Base-by-base conservation (phyloP, 2,797 vertebrate species). In the Sebastes miniatus region DNA sequence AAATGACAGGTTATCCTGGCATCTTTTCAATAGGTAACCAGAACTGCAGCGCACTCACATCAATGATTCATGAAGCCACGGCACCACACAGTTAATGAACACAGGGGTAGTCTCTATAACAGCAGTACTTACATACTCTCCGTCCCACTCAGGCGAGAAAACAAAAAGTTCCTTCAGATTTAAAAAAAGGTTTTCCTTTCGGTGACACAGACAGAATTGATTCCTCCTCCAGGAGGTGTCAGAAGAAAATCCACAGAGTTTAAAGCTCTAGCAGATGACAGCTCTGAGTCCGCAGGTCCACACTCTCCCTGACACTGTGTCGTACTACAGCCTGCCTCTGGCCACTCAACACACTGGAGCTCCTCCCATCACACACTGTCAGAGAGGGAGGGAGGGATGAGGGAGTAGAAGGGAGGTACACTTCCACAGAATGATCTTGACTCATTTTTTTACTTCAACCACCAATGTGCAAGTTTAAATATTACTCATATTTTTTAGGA, bases 31-130 rank as follows among this genome's bases (percentile, higher is more conserved):
- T 43, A 85, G 83, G 91, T 92, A 92, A 91, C 83, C 84, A 87
- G 84, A 94, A 83, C 85, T 89, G 57, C 88, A 79, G 72, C 52
- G 64, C 62, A 65, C 73, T 54, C 57, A 14, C 86, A 93, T 95
- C 85, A 94, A 94, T 94, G 89, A 94, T 94, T 93, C 87, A 94
- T 90, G 66, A 77, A 86, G 90, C 76, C 76, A 73, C 22, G 24
- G 67, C 82, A 85, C 83, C 67, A 62, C 81, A 81, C 88, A 83
- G 91, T 91, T 91, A 93, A 93, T 89, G 87, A 93, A 91, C 87
- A 90, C 74, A 85, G 66, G 73, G 77, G 61, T 58, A 84, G 87
- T 86, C 65, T 87, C 73, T 81, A 27, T 69, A 76, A 73, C 50
- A 84, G 76, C 63, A 68, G 47, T 87, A 93, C 93, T 95, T n/a